Base-by-base conservation (phyloP, 2,888 invertebrate species). In the Blera fallax region DNA sequence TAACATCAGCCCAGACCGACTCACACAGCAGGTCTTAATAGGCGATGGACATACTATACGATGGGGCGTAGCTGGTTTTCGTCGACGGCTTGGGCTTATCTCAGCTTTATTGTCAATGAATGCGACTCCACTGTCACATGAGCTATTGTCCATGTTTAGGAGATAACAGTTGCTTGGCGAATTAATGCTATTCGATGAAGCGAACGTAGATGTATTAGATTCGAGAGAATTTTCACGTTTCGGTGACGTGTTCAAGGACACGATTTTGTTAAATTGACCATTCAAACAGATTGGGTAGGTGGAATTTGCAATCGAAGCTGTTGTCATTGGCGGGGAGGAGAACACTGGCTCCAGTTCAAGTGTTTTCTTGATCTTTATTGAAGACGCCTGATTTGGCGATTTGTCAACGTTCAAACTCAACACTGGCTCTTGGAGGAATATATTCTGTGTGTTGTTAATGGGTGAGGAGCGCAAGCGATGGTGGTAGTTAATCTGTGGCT, bases 11-110 rank as follows among this genome's bases (percentile, higher is more conserved):
- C 88, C 87, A 2, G 87, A 69, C 2, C 83, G 64, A 16, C 48
- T 77, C n/a, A 87, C 82, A 50, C 80, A 89, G 70, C 82, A 87
- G 87, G 77, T 87, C 62, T 91, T 92, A 14, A 90, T 90, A 6
- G 91, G 92, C 54, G 91, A 92, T 70, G 91, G 91, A 87, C 92
- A 92, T 24, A 92, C 93, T 89, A 94, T 94, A 87, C 94, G 94
- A 90, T 94, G 94, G 32, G 94, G 94, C 65, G 94, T 94, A 11
- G 92, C 90, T 50, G 92, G 92, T 79, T 92, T 92, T 16, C 91
- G 90, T 32, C 91, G 89, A 11, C 90, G 89, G 21, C 87, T 88
- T 16, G 88, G 88, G 24, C 87, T 87, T 40, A 83, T 82, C 29
- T 87, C 88, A 4, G 54, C 40, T 45, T 87, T 84, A 58, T 73